Base-by-base conservation (phyloP, 1,140 invertebrate species). In the Pseudobourletiella spinata region DNA sequence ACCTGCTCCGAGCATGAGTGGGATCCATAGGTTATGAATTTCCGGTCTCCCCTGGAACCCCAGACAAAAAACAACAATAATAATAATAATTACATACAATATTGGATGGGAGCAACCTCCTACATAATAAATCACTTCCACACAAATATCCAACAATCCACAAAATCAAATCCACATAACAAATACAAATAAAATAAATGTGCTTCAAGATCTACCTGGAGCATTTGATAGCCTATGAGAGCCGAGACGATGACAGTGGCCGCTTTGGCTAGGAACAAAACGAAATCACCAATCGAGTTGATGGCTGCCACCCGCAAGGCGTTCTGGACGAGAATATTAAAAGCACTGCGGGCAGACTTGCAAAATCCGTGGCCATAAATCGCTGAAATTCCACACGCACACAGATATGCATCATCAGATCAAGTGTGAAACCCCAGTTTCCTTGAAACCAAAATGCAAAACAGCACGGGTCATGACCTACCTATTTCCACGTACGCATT, bases 401-500 rank as follows among this genome's bases (percentile, higher is more conserved):
- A 32, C 64, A 22, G 62, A 67, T 18, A 58, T 59, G 4, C 43
- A 15, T 59, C 16, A 52, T 3, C 28, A n/a, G 18, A 14, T 14
- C 18, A 57, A 50, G 28, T 56, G 26, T 28, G 24, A 6, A 39
- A 57, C 4, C 3, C n/a, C n/a, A n/a, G n/a, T n/a, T n/a, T n/a
- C n/a, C n/a, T 3, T 46, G 22, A 42, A 58, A 39, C 8, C 32
- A 39, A n/a, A 39, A n/a, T 39, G 8, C 32, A 39, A 11, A 8
- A 24, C 15, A 55, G 14, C 24, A 29, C n/a, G n/a, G n/a, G n/a
- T n/a, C n/a, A n/a, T 76, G 75, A 8, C 75, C 77, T 75, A 84
- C 83, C 83, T 72, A 84, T 83, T 81, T 87, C 86, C 64, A 89
- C 86, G 71, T 86, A 91, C 8, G 87, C 86, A 76, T 89, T 89